Evolutionary conservation across 1,140 invertebrate genomes (phyloP), one percentile per base, ranked within the genome.

Genomic region (Scaptomyza montana): DNA sequence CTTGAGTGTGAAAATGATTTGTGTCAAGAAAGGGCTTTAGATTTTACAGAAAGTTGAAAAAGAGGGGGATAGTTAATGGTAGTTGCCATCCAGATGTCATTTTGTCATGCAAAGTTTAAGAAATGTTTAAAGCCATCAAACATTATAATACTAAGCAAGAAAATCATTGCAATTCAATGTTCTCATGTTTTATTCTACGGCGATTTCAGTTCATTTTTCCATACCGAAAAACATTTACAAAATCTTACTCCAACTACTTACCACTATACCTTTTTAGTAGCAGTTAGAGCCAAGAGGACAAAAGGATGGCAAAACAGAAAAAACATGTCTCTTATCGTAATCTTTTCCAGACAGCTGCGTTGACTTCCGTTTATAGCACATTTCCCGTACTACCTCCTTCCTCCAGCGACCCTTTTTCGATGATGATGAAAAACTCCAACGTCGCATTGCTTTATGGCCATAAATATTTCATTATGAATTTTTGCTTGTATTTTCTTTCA

Each of bases 381-480:
- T 28, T 63, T 79, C 71, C 47, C 28, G 19, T 36, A 77, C 60
- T 46, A 47, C 21, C 49, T 59, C 7, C 33, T 7, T 36, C 33
- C 33, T 3, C 8, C 13, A 33, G 2, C 80, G 80, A 86, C 81
- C 80, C 74, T 86, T 85, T 86, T 68, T 54, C 69, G 56, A 78
- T 74, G 71, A 62, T 69, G 61, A 47, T 60, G 74, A 56, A 75
- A 36, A 63, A 67, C 39, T 61, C 75, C 45, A 76, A 68, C 67
- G 78, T 77, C 84, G 84, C 84, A 87, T 82, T 84, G 84, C 84
- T 87, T 87, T 87, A 87, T 89, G 73, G 69, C 79, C 84, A 87
- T 87, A 87, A 87, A 87, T 87, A 87, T 87, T 89, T 87, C 84
- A 87, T 87, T 87, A 87, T 87, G 84, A 87, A 89, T 87, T 89